phyloP scores from a whole-genome alignment of 2,113 vertebrate species.

The Uropsilus gracilis region DNA sequence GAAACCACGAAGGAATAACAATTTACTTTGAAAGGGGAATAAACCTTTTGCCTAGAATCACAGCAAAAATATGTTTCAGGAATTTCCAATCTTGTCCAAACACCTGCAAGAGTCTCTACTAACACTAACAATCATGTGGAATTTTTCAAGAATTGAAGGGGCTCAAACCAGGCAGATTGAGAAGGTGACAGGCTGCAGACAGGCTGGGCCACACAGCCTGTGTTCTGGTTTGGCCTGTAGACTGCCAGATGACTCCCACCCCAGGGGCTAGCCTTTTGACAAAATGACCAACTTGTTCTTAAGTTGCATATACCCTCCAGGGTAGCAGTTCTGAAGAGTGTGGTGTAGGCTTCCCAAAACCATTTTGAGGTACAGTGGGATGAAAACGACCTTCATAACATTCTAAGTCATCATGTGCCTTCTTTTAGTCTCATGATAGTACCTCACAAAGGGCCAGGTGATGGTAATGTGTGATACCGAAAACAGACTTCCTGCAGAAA shows the following conservation, averaged over 20 bases:
- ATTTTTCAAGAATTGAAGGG: not conserved
- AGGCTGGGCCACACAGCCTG: not conserved
- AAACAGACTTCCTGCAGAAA: not conserved
- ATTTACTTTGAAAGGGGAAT: not conserved
- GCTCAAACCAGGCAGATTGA: not conserved
- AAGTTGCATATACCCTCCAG: not conserved
- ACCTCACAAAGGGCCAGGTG: not conserved
- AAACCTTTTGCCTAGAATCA: not conserved
- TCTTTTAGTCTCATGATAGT: not conserved
- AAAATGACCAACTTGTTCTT: not conserved
- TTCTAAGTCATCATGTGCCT: not conserved
- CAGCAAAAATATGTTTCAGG: not conserved
- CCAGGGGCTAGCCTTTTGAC: not conserved
- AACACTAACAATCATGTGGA: not conserved
- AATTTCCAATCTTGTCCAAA: slow-evolving; percentile 6
- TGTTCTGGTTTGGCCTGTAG: not conserved
- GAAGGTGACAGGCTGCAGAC: not conserved
- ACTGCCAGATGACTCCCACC: not conserved
- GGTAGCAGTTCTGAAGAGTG: not conserved
- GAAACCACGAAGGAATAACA: not conserved
- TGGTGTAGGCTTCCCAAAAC: not conserved
- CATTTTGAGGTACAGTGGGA: not conserved
- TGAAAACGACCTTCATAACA: not conserved
- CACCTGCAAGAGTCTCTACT: not conserved
- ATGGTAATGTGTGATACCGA: not conserved